These are phyloP conservation scores for Lacerta agilis DNA, from an alignment of 2,797 vertebrate species.

Conservation along the genomic window DNA sequence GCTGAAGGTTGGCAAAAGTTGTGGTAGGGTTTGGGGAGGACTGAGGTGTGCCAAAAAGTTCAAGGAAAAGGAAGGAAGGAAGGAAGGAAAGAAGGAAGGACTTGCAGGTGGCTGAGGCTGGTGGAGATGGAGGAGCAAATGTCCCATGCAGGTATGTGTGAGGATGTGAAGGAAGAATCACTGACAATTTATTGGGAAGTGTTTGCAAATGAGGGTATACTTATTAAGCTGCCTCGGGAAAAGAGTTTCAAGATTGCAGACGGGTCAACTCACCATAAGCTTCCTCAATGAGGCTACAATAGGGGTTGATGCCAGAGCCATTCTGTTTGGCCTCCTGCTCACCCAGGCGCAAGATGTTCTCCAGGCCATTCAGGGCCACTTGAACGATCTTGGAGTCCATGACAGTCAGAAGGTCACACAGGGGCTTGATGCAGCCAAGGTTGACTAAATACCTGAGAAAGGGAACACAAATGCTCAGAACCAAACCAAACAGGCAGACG, in stretches of 20 bases:
- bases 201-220: neutral
- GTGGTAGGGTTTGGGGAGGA: neutral
- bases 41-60: neutral
- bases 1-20: neutral
- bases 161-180: neutral
- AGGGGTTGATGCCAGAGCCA: conserved; percentile 91
- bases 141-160: too few relatives aligned
- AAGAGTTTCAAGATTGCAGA: neutral
- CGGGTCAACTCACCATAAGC: conserved; percentile 87
- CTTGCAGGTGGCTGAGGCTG: neutral
- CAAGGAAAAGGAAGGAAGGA: neutral
- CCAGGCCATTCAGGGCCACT: conserved; percentile 93
- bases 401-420: conserved; percentile 96
- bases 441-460: conserved; percentile 91
- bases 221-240: too few relatives aligned
- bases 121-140: neutral
- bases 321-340: conserved; percentile 92
- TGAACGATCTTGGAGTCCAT: conserved; percentile 99
- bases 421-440: conserved; percentile 94
- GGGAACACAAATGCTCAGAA: neutral
- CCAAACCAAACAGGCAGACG: neutral
- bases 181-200: neutral
- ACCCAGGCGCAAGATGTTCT: conserved; percentile 95
- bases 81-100: neutral
- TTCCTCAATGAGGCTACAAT: conserved; percentile 97